Evolutionary conservation across 2,113 vertebrate genomes (phyloP).

Genomic region (Dascyllus trimaculatus): DNA sequence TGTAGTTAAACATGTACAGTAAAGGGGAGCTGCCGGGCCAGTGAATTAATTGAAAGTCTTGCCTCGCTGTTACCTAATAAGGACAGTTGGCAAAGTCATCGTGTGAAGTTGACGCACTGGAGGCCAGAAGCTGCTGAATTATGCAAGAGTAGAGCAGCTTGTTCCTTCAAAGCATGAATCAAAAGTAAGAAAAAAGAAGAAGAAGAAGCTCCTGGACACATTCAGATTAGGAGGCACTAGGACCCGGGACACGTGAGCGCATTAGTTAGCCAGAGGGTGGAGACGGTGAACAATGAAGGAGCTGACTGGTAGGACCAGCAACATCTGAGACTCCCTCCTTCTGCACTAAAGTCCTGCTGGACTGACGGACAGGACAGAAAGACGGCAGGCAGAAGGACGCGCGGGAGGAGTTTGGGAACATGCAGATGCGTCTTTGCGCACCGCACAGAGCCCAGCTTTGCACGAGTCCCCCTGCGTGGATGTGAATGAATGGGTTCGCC

Average conservation of each 20-base stretch:
- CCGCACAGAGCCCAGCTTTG: conserved; percentile 45
- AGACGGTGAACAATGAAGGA: conserved; percentile 80
- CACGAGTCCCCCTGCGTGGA: conserved; percentile 33
- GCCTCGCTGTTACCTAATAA: conserved; percentile 60
- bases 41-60: conserved; percentile 58
- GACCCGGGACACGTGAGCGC: conserved; percentile 79
- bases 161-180: conserved; percentile 57
- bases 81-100: conserved; percentile 70
- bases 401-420: conserved; percentile 24
- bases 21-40: conserved; percentile 38
- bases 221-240: conserved; percentile 72
- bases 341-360: conserved; percentile 15
- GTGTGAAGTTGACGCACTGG: conserved; percentile 34
- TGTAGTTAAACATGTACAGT: conserved; percentile 61
- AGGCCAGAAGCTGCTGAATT: conserved; percentile 69
- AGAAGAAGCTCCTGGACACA: not conserved
- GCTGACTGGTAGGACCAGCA: conserved; percentile 70
- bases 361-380: conserved; percentile 37
- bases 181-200: conserved; percentile 30
- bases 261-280: conserved; percentile 76
- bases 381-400: conserved; percentile 19
- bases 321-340: conserved; percentile 52
- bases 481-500: conserved; percentile 68
- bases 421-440: conserved; percentile 31
- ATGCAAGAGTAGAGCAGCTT: conserved; percentile 62